These are phyloP conservation scores for Berghia stephanieae DNA, from an alignment of 1,140 invertebrate genomes.

Conservation along the genomic window DNA sequence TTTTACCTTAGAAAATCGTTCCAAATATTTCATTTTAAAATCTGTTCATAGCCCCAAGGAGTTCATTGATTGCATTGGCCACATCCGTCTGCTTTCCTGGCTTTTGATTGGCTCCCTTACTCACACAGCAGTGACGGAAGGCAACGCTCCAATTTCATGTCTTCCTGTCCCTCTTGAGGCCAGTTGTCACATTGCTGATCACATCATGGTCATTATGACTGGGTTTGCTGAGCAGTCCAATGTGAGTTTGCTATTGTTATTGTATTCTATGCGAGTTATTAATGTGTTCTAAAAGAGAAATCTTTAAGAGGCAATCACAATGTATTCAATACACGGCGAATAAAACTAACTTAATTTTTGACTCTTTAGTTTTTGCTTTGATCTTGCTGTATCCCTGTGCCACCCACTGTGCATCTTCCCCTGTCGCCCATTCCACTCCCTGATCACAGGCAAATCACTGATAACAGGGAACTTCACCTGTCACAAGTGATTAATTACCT, in stretches of 20 bases:
- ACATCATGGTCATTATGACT: conserved; percentile 90
- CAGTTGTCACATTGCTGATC: conserved; percentile 94
- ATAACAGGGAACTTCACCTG: too few relatives aligned
- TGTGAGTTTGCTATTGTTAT: conserved; percentile 56
- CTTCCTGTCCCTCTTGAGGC: conserved; percentile 95
- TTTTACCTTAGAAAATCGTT: background rate
- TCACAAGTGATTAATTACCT: too few relatives aligned
- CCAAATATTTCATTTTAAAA: background rate
- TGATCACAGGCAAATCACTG: too few relatives aligned
- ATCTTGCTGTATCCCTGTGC: too few relatives aligned
- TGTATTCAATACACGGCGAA: too few relatives aligned
- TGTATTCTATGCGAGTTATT: background rate
- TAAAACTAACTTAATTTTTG: too few relatives aligned
- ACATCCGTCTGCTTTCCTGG: conserved; percentile 95
- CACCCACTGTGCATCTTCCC: too few relatives aligned
- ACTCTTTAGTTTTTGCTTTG: too few relatives aligned
- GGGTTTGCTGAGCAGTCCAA: conserved; percentile 97
- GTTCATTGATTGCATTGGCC: conserved; percentile 93
- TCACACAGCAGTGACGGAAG: conserved; percentile 77
- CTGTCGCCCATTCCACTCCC: too few relatives aligned
- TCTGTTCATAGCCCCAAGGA: conserved; percentile 80
- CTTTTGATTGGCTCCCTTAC: conserved; percentile 91
- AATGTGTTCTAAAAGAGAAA: too few relatives aligned
- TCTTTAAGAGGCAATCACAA: too few relatives aligned
- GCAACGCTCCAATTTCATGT: conserved; percentile 69